Conservation (phyloP, 2,797 vertebrate species). For the Diceros bicornis region DNA sequence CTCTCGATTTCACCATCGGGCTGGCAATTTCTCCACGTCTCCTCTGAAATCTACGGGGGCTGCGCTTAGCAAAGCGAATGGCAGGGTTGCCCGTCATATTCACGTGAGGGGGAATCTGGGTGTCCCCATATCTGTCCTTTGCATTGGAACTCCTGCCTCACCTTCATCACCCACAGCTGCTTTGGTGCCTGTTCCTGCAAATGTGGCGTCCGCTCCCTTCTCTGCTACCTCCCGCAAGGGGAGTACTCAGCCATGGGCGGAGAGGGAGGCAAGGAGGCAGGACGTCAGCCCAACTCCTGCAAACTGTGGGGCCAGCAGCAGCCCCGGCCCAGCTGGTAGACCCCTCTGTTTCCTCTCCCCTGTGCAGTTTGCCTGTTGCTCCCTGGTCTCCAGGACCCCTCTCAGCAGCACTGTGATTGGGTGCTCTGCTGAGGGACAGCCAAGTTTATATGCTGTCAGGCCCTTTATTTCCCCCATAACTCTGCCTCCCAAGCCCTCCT, state of each 20-base stretch:
- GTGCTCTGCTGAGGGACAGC: constrained; percentile 62
- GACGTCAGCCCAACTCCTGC: neutral
- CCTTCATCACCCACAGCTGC: neutral
- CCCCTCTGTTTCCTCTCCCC: neutral
- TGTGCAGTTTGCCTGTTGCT: neutral
- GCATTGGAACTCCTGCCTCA: neutral
- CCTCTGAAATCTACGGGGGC: constrained; percentile 68
- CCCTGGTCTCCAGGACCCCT: neutral
- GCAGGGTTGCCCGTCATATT: neutral
- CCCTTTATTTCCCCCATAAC: constrained; percentile 82
- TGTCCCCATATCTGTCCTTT: neutral
- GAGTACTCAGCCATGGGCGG: accelerated
- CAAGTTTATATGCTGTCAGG: constrained; percentile 80
- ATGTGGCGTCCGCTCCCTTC: neutral
- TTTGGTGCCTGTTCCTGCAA: accelerated
- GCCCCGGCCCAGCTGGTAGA: accelerated
- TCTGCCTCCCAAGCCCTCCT: constrained; percentile 74
- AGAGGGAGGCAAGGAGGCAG: neutral
- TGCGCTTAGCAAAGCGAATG: constrained; percentile 66
- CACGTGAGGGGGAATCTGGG: accelerated
- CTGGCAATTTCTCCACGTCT: constrained; percentile 74
- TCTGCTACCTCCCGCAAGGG: neutral
- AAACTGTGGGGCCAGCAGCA: neutral
- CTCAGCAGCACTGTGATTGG: neutral
- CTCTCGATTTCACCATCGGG: constrained; percentile 60